A percentile compares a stretch with the other conserved stretches of the same genome.
phyloP scores from a whole-genome alignment of 2,113 vertebrate species.

The Brienomyrus longianalis region DNA sequence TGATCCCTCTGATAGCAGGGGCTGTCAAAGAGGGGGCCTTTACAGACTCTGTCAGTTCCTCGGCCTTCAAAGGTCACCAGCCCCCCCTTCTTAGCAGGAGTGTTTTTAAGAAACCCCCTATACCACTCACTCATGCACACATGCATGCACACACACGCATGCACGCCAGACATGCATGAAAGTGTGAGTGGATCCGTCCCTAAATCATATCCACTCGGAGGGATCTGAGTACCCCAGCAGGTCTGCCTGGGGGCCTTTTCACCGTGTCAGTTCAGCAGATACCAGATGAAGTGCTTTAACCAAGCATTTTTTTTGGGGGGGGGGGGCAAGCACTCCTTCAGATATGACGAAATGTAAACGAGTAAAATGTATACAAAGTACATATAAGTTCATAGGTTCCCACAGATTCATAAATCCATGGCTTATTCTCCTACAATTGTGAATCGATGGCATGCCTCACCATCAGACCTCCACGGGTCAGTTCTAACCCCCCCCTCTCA shows the following conservation, averaged over 20 bases:
- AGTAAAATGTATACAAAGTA: background rate
- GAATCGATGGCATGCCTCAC: background rate
- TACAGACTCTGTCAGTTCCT: constrained; percentile 35
- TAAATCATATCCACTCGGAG: background rate
- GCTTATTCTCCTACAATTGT: background rate
- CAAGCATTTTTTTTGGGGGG: background rate
- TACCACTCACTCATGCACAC: background rate
- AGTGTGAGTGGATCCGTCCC: background rate
- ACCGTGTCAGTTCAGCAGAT: background rate
- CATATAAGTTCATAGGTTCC: background rate
- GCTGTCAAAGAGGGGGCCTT: constrained; percentile 37
- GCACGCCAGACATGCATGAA: background rate
- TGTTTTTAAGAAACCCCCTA: background rate
- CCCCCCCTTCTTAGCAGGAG: constrained; percentile 19
- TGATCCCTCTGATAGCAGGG: constrained; percentile 31
- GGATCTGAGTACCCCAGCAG: background rate
- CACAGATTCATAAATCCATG: background rate
- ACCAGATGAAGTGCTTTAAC: background rate
- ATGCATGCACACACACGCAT: constrained; percentile 19
- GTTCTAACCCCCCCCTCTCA: background rate
- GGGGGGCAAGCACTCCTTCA: background rate
- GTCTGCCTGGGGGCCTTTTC: background rate
- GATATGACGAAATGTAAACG: background rate
- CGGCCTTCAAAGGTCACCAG: constrained; percentile 37
- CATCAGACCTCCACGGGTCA: background rate